Percentiles rank a stretch among this genome's conserved stretches.
Evolutionary conservation across 2,113 vertebrate genomes (phyloP).

Genomic region (Elaphurus davidianus): DNA sequence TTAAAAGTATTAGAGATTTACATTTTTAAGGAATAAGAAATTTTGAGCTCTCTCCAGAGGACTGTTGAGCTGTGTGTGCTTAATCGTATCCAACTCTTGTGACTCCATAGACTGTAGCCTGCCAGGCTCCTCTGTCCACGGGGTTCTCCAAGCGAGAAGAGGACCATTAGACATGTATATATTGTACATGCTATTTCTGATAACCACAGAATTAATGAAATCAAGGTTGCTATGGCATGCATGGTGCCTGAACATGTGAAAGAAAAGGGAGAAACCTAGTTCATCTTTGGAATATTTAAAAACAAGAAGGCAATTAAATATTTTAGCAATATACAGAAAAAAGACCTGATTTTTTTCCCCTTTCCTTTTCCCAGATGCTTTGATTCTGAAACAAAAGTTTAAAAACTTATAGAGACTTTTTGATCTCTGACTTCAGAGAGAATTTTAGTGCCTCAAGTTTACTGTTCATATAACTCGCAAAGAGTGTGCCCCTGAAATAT

Average conservation of each 20-base stretch:
- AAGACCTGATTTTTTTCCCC: background rate
- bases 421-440: constrained; percentile 68
- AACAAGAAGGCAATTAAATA: constrained; percentile 26
- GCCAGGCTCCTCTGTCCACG: background rate
- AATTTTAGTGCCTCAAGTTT: constrained; percentile 55
- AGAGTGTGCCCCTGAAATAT: constrained; percentile 41
- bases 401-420: constrained; percentile 46
- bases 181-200: background rate
- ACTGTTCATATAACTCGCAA: constrained; percentile 47
- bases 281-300: background rate
- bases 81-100: background rate
- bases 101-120: background rate
- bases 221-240: background rate
- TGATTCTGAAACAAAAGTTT: constrained; percentile 45
- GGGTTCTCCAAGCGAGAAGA: background rate
- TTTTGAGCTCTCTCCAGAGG: background rate
- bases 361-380: constrained; percentile 20
- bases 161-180: background rate
- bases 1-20: background rate
- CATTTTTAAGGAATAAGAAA: constrained; percentile 1
- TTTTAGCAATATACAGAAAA: background rate
- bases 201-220: background rate
- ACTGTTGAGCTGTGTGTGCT: background rate
- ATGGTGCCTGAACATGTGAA: background rate
- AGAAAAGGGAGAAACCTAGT: background rate